Percentiles rank a stretch among this genome's conserved stretches.
Conservation (phyloP, 1,140 invertebrate species). For the Apis florea region DNA sequence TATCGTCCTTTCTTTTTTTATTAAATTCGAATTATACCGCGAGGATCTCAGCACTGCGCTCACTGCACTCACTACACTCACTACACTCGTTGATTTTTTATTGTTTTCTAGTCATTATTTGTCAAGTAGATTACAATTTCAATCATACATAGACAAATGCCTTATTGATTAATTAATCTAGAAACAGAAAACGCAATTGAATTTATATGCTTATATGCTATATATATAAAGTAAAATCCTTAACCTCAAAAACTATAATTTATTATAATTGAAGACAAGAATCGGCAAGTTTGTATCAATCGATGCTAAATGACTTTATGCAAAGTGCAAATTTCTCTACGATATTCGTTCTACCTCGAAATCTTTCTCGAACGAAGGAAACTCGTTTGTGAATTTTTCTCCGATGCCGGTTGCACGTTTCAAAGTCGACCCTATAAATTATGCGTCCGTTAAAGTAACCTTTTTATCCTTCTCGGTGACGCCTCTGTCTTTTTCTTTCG, state of each 20-base stretch:
- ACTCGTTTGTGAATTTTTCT: slow-evolving; percentile 35
- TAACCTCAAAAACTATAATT: background rate
- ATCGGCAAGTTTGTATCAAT: background rate
- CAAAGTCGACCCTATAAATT: slow-evolving; percentile 23
- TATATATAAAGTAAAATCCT: background rate
- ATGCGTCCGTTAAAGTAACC: slow-evolving; percentile 5
- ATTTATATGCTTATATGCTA: background rate
- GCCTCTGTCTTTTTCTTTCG: background rate
- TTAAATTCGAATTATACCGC: background rate
- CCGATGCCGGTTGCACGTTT: background rate
- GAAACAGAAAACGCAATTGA: background rate
- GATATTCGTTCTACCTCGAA: background rate
- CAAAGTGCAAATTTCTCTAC: background rate
- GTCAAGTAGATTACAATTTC: background rate
- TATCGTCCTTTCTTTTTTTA: background rate
- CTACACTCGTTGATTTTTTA: too few relatives aligned
- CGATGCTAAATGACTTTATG: background rate
- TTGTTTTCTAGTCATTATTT: too few relatives aligned
- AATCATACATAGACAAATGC: background rate
- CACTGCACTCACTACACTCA: too few relatives aligned
- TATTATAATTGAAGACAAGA: slow-evolving; percentile 3
- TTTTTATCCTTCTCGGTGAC: slow-evolving; percentile 1
- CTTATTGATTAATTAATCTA: background rate
- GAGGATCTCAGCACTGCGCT: too few relatives aligned
- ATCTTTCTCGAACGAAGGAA: slow-evolving; percentile 3